Evolutionary conservation across 2,113 vertebrate genomes (phyloP).

Genomic region (Nyctibius bracteatus): DNA sequence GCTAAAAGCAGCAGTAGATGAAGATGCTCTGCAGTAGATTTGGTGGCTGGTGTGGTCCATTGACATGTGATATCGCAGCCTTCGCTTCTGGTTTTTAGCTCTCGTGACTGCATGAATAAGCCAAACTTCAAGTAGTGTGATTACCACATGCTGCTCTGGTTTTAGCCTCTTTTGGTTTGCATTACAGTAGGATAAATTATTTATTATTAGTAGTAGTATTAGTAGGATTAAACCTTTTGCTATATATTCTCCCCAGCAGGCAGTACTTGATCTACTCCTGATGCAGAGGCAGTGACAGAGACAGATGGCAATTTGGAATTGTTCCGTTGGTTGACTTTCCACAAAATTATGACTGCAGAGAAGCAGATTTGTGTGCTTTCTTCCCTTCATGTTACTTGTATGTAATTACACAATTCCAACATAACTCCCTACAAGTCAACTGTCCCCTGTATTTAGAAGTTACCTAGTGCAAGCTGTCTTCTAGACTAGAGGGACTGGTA

Average conservation of each 20-base stretch:
- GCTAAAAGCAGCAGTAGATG: not conserved
- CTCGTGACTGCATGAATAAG: not conserved
- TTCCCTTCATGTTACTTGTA: not conserved
- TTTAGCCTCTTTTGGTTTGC: not conserved
- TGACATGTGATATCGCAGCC: not conserved
- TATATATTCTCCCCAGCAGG: not conserved
- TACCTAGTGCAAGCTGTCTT: not conserved
- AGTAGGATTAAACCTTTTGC: not conserved
- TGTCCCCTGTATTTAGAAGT: not conserved
- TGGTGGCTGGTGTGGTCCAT: not conserved
- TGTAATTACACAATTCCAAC: fast-evolving
- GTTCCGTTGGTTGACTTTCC: not conserved
- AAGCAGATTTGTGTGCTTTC: not conserved
- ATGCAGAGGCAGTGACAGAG: not conserved
- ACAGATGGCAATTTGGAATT: not conserved
- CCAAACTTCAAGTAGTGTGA: not conserved
- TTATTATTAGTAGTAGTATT: not conserved
- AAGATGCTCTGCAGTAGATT: not conserved
- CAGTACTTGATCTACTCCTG: not conserved
- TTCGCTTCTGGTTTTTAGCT: not conserved
- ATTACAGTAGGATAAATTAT: not conserved
- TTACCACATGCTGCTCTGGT: not conserved
- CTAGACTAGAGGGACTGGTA: not conserved
- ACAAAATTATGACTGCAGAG: not conserved
- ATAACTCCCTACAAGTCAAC: not conserved